Base-by-base conservation (phyloP, 2,797 vertebrate genomes). In the Brotula barbata region DNA sequence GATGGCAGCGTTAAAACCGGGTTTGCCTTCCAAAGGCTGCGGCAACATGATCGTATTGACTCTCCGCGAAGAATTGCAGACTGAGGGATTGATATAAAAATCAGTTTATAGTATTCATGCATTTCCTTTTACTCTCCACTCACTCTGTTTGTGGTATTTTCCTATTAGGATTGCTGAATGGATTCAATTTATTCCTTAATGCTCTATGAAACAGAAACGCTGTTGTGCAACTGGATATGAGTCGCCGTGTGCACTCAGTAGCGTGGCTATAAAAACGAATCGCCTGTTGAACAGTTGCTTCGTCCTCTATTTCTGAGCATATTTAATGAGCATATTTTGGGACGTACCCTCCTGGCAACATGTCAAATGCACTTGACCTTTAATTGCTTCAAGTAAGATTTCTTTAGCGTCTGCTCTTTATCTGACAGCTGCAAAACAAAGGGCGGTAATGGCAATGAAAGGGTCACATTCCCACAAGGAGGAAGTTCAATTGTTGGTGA, bases 121-220 rank as follows among this genome's bases (percentile, higher is more conserved):
- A 15, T 36, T 54, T 23, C 5, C 22, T 22, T n/a, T 42, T 12
- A 10, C 59, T 66, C 22, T 53, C 64, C 19, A 11, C 58, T 33
- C 42, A 42, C 12, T 61, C 17, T 42, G 14, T 71, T 33, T 7
- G 5, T 12, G 21, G 40, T 59, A 36, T 56, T 73, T 59, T 52
- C 60, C 61, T 57, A 51, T 71, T 59, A 23, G 46, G n/a, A 55
- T 72, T 49, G 84, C 58, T 79, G 63, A 78, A 62, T 59, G 45
- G 59, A 75, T 79, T 77, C 47, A 80, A 62, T 80, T 58, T 71
- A 6, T 58, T 69, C 57, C 51, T 58, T 50, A 71, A 75, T 68
- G 51, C 46, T 67, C 34, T 71, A 47, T 78, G 53, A 47, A 40
- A 71, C 68, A 60, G 62, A 72, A 49, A 76, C 28, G 7, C 65